phyloP scores from a whole-genome alignment of 1,140 invertebrate genomes.

The Anastrepha ludens region DNA sequence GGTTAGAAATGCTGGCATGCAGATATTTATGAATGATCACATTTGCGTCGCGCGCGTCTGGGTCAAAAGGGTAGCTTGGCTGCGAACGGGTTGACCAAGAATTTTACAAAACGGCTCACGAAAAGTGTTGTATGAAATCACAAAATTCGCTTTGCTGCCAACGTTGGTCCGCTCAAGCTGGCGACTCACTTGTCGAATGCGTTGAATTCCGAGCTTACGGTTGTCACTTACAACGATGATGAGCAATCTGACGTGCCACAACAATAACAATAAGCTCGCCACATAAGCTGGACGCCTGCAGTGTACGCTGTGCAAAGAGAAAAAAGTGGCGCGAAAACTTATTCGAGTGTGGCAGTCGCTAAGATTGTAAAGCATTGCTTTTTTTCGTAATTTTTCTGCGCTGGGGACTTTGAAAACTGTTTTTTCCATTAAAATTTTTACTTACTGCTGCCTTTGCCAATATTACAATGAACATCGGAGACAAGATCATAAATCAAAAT shows the following conservation, averaged over 20 bases:
- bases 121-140: neutral
- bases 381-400: neutral
- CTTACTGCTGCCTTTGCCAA: neutral
- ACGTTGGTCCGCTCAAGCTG: no score
- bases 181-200: conserved; percentile 8
- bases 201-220: neutral
- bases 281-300: neutral
- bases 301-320: neutral
- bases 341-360: neutral
- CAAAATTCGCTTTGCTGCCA: no score
- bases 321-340: neutral
- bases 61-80: conserved; percentile 17
- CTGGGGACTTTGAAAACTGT: neutral
- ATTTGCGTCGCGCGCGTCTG: neutral
- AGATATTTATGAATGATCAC: conserved; percentile 48
- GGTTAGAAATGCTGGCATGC: neutral
- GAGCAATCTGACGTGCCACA: neutral
- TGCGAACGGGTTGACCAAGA: neutral
- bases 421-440: neutral
- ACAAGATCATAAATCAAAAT: conserved; percentile 53
- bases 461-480: conserved; percentile 47
- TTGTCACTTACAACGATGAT: neutral
- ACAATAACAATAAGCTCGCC: neutral
- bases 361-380: neutral
- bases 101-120: neutral